Base-by-base conservation (phyloP, 2,113 vertebrate genomes). In the Aix galericulata region DNA sequence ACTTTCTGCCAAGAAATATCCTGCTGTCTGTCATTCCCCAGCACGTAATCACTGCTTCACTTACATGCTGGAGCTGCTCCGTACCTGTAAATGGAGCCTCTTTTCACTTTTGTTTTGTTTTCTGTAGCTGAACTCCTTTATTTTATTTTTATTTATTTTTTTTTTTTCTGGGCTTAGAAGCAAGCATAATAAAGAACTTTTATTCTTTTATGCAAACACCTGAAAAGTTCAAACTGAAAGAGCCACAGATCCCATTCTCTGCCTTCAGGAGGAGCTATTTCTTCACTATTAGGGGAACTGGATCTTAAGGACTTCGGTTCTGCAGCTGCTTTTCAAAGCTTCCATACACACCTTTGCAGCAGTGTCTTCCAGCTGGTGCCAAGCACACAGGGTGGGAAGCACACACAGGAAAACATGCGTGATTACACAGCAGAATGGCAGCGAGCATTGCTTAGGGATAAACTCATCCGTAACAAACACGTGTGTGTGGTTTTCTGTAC, bases 261-360 rank as follows among this genome's bases (percentile, higher is more conserved):
- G 93, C 91, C 85, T 93, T 96, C 64, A 63, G 89, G 90, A 97
- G 91, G 93, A 91, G 94, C 90, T 93, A 44, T 56, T 90, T 86
- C 89, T 93, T 96, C 94, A 82, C 64, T 16, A 26, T 38, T 26
- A 40, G 36, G 31, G 76, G 46, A 93, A 52, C 63, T 80, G 48
- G 3, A 3, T 74, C 56, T 91, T 82, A 86, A 55, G 6, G 91
- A 86, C 89, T 93, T 80, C 2, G 2, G 64, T 56, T 71, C 72
- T 59, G 50, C 64, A 6, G 59, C 42, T 73, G 27, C 82, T 80
- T n/a, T 84, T 82, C 89, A 71, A n/a, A 68, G 77, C 48, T 79
- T 87, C 81, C 81, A 25, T 1, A 48, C 55, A 8, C 1, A 0
- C 62, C 75, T 85, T 63, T 77, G 86, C 91, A 80, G 88, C 71